Evolutionary conservation across 1,140 invertebrate genomes (phyloP).

Genomic region (Theocolax elegans): DNA sequence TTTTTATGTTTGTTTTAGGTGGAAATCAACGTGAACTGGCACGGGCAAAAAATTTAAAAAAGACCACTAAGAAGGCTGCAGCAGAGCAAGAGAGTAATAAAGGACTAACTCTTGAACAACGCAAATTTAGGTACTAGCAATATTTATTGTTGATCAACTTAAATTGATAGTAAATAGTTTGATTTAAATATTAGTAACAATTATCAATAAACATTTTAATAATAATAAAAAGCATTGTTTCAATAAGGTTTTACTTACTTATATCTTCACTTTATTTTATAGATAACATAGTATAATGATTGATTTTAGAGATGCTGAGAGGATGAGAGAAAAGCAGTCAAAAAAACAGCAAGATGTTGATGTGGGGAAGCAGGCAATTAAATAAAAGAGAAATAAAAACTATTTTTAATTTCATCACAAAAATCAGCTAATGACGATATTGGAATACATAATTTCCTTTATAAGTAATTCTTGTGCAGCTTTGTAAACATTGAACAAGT

Average conservation of each 20-base stretch:
- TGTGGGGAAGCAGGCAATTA: conserved; percentile 49
- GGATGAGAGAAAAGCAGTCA: conserved; percentile 72
- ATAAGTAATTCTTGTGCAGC: conserved; percentile 21
- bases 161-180: not conserved
- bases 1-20: conserved; percentile 52
- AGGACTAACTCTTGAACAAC: conserved; percentile 71
- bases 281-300: not conserved
- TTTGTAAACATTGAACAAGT: conserved; percentile 18
- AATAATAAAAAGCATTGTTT: too few species aligned
- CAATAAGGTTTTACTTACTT: too few species aligned
- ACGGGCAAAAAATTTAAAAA: conserved; percentile 74
- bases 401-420: conserved; percentile 37
- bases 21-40: conserved; percentile 79
- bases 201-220: too few species aligned
- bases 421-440: conserved; percentile 15
- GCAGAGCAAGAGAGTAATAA: conserved; percentile 71
- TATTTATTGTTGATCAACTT: too few species aligned
- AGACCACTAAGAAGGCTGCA: conserved; percentile 68
- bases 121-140: conserved; percentile 68
- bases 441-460: conserved; percentile 26
- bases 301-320: conserved; percentile 70
- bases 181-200: too few species aligned
- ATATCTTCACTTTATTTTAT: too few species aligned
- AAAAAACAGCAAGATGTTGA: conserved; percentile 57
- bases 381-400: conserved; percentile 46